Percentiles rank a stretch among this genome's conserved stretches.
Conservation (phyloP, 2,113 vertebrate genomes). For the Eulemur rufifrons region DNA sequence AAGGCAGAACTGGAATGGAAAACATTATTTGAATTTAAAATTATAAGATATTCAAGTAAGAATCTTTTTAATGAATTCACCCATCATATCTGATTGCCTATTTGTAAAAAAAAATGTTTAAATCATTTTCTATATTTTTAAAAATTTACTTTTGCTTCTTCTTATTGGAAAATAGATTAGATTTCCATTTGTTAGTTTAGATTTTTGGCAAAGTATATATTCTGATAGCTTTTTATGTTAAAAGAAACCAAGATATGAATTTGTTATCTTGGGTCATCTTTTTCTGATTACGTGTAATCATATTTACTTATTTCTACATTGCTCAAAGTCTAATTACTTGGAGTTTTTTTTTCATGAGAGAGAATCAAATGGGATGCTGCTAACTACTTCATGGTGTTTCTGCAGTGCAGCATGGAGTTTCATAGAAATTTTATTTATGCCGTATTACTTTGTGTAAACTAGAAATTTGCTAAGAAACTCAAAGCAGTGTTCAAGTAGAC, state of each 20-base stretch:
- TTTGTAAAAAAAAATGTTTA: background rate
- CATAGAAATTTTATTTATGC: background rate
- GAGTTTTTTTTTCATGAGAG: background rate
- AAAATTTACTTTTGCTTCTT: background rate
- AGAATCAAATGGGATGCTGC: background rate
- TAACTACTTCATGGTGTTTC: background rate
- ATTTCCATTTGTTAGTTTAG: constrained; percentile 43
- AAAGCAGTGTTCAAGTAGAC: background rate
- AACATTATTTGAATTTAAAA: constrained; percentile 8
- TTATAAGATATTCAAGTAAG: background rate
- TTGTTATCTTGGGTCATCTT: background rate
- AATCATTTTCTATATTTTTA: background rate
- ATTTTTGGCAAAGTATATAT: background rate
- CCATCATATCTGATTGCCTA: background rate
- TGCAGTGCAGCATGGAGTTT: background rate
- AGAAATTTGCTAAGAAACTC: background rate
- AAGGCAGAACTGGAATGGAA: background rate
- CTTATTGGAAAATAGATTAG: constrained; percentile 16
- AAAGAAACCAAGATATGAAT: background rate
- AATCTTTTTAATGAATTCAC: constrained; percentile 12
- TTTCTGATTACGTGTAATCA: constrained; percentile 17
- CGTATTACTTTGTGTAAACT: background rate
- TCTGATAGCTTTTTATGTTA: background rate
- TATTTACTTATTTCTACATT: background rate
- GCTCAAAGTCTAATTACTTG: background rate